Base-by-base conservation (phyloP, 2,797 vertebrate species). In the Chiloscyllium punctatum region DNA sequence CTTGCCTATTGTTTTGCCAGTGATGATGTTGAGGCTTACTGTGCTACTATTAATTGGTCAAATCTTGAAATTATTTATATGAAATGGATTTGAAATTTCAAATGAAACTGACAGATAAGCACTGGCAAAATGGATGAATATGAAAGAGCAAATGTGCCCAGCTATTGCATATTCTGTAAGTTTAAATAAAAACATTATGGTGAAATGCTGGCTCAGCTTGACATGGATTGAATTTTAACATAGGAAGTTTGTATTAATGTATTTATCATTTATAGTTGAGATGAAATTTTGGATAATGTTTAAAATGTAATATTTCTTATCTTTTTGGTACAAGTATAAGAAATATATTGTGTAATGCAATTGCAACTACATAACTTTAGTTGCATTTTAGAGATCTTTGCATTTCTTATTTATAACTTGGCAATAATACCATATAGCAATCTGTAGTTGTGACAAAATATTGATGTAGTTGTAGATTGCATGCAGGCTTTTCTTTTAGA, bases 221-320 rank as follows among this genome's bases (percentile, higher is more conserved):
- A 94, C 15, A 33, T 91, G 27, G 71, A 95, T 53, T 77, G 25
- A 72, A 13, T 95, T 74, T 77, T 53, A 77, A 95, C 51, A 16
- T 4, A 53, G 42, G 25, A 42, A n/a, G 23, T 51, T n/a, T 95
- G 71, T 96, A 96, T 86, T 96, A 96, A 96, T 96, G 96, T 96
- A 96, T 71, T 96, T 95, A 94, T 95, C 95, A 97, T 96, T 84
- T 0, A 15, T 53, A 37, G 95, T 96, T 96, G 68, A n/a, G n/a
- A 96, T 0, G 6, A 95, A 8, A 92, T 87, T 95, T 95, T 96
- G 95, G 95, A 95, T 96, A 37, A 95, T 6, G 69, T 96, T 96
- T 95, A 96, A 91, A 72, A 21, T 68, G 15, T 51, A 94, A 72
- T 23, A 33, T 53, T 42, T 95, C 48, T 51, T 74, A 74, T 74